These are phyloP conservation scores for Labeo rohita DNA, from an alignment of 2,113 vertebrate species.

Conservation along the genomic window DNA sequence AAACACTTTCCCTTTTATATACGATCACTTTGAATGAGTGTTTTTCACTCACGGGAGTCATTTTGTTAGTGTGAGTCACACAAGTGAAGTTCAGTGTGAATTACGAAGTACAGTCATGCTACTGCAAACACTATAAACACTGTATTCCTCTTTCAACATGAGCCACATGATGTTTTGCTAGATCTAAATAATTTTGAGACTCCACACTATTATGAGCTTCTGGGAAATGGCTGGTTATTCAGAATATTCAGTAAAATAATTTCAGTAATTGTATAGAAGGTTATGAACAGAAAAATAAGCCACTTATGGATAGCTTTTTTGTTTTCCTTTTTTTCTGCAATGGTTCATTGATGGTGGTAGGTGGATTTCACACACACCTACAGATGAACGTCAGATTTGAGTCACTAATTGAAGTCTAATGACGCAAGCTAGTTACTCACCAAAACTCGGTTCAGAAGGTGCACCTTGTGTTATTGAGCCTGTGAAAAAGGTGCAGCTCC, in stretches of 20 bases:
- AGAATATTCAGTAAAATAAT: neutral
- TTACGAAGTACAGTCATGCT: constrained; percentile 9
- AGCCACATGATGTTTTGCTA: neutral
- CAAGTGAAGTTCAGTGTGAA: neutral
- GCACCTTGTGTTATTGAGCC: constrained; percentile 13
- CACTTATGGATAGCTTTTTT: neutral
- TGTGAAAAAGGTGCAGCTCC: neutral
- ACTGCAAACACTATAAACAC: neutral
- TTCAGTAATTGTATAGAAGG: neutral
- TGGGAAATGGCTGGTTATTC: neutral
- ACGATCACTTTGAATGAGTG: neutral
- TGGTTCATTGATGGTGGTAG: neutral
- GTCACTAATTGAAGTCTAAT: constrained; percentile 10
- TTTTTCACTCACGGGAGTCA: constrained; percentile 32
- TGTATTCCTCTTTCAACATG: neutral
- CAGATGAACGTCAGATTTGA: neutral
- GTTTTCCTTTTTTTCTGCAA: neutral
- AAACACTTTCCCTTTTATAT: constrained; percentile 70
- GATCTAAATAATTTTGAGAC: neutral
- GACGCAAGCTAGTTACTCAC: constrained; percentile 11
- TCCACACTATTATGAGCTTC: neutral
- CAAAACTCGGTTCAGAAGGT: neutral
- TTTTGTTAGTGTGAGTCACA: neutral
- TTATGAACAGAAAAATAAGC: neutral
- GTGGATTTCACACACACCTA: neutral